Conservation (phyloP, 2,888 invertebrate genomes). For the Augochlorella aurata region DNA sequence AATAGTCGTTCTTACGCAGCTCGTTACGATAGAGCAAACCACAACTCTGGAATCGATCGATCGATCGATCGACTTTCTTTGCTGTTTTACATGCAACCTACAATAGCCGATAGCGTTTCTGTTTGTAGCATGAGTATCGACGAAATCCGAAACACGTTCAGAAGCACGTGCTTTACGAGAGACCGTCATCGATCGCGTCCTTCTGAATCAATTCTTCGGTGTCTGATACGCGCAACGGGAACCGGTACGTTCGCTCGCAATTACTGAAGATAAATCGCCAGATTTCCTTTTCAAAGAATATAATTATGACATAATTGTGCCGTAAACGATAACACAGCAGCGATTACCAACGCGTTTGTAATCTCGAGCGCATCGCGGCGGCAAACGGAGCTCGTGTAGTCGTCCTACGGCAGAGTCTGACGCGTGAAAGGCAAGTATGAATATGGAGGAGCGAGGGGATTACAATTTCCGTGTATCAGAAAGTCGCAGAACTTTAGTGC, state of each 20-base stretch:
- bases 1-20: too few relatives aligned
- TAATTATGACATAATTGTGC: background rate
- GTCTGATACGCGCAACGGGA: slow-evolving; percentile 1
- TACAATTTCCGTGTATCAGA: slow-evolving; percentile 7
- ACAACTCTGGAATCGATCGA: background rate
- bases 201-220: background rate
- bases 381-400: too few relatives aligned
- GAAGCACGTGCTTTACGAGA: slow-evolving; percentile 6
- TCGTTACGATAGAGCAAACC: background rate
- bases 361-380: background rate
- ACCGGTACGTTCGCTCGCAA: background rate
- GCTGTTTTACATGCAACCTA: background rate
- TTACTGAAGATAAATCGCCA: background rate
- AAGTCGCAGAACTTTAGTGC: background rate
- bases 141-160: background rate
- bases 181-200: background rate
- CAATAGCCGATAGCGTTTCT: too few relatives aligned
- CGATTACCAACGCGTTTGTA: background rate
- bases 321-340: background rate
- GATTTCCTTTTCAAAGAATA: background rate
- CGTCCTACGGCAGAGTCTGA: background rate
- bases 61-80: background rate
- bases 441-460: slow-evolving; percentile 14
- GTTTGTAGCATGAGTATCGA: too few relatives aligned
- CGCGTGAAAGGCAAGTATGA: background rate